A percentile compares a stretch with the other conserved stretches of the same genome.
phyloP scores from a whole-genome alignment of 2,797 vertebrate species.

The Myripristis murdjan region DNA sequence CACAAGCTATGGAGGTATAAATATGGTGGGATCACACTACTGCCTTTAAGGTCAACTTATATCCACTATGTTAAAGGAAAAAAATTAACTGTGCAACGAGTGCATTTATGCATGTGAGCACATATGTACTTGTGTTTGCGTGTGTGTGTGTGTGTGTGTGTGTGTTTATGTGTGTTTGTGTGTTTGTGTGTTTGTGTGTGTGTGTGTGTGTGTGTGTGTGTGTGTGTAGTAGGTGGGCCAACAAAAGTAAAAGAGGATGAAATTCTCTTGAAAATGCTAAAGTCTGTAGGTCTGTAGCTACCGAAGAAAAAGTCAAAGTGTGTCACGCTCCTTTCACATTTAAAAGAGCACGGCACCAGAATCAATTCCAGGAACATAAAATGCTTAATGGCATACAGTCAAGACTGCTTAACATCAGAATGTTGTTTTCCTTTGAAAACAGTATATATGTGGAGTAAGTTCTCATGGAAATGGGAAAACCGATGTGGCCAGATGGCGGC shows the following conservation, averaged over 20 bases:
- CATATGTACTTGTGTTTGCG: not conserved
- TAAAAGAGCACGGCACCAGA: conserved; percentile 42
- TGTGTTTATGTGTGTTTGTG: not conserved
- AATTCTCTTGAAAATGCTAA: conserved; percentile 22
- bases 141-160: not conserved
- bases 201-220: not conserved
- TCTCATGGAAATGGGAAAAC: conserved; percentile 35
- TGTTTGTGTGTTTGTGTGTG: not conserved
- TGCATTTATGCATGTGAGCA: not conserved
- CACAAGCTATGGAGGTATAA: conserved; percentile 45
- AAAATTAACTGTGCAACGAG: not conserved
- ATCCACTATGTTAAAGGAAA: not conserved
- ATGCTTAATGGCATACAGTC: conserved; percentile 46
- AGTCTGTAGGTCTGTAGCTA: conserved; percentile 1
- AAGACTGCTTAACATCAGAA: conserved; percentile 41
- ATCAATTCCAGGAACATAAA: conserved; percentile 30
- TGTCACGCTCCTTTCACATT: conserved; percentile 45
- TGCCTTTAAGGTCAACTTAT: conserved; percentile 13
- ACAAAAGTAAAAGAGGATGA: not conserved
- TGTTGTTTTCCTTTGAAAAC: conserved; percentile 7
- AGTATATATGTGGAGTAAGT: conserved; percentile 12
- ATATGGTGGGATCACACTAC: conserved; percentile 1
- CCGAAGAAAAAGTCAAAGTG: conserved; percentile 28
- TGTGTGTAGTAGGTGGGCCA: not conserved
- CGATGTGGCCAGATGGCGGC: conserved; percentile 57